Evolutionary conservation across 2,888 invertebrate genomes (phyloP).

Genomic region (Phorcus lineatus): DNA sequence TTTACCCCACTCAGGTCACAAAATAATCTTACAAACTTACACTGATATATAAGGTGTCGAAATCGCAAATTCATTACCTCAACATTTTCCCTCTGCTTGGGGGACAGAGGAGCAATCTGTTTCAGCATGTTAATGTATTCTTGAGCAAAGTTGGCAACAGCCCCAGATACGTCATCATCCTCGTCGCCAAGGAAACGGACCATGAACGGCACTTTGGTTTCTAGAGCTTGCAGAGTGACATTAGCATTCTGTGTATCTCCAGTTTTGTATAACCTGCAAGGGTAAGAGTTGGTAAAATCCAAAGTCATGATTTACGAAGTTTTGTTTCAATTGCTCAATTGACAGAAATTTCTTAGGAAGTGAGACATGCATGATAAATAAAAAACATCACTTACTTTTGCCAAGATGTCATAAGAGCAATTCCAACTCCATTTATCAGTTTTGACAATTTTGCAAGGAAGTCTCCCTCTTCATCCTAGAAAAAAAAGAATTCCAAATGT

Average conservation of each 20-base stretch:
- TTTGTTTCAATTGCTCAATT: not conserved
- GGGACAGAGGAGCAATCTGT: slow-evolving; percentile 51
- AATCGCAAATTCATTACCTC: slow-evolving; percentile 59
- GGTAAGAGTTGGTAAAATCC: not conserved
- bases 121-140: slow-evolving; percentile 77
- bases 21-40: too few relatives aligned
- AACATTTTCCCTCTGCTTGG: slow-evolving; percentile 73
- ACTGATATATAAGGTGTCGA: too few relatives aligned
- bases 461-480: slow-evolving; percentile 77
- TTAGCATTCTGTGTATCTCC: slow-evolving; percentile 61
- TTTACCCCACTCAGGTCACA: too few relatives aligned
- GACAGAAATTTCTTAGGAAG: too few relatives aligned
- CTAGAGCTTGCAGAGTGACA: slow-evolving; percentile 69
- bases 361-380: too few relatives aligned
- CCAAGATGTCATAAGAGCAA: slow-evolving; percentile 76
- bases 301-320: not conserved
- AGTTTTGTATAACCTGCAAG: slow-evolving; percentile 66
- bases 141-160: slow-evolving; percentile 77
- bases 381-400: slow-evolving; percentile 72
- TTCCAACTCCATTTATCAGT: slow-evolving; percentile 78
- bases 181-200: slow-evolving; percentile 77
- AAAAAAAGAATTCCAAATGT: slow-evolving; percentile 22
- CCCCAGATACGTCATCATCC: slow-evolving; percentile 78
- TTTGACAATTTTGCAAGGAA: slow-evolving; percentile 77
- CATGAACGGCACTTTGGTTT: slow-evolving; percentile 76